Base-by-base conservation (phyloP, 2,113 vertebrate genomes). In the Myanophis thanlyinensis region DNA sequence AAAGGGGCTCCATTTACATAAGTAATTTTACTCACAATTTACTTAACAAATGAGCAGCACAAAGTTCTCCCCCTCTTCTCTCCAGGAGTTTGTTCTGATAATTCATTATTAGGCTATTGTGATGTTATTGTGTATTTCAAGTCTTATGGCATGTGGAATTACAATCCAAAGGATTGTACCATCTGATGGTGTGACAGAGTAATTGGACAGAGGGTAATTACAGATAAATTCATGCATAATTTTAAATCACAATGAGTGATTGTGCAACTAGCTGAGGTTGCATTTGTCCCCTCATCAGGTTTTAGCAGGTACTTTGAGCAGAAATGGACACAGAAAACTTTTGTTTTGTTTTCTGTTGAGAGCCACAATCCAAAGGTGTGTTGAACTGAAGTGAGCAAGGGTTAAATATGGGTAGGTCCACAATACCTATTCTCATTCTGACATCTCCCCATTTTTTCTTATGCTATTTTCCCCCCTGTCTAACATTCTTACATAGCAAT, bases 11-110 rank as follows among this genome's bases (percentile, higher is more conserved):
- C 40, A 87, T 44, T 93, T 91, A 67, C 5, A 87, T 15, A 89
- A 89, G 52, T 91, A 94, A 93, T 27, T 7, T 94, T 95, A 93
- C 89, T 92, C 94, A 87, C 20, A 92, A n/a, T 90, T 95, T 90
- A 46, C 92, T 90, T 89, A 59, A 11, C 48, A 95, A 95, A 91
- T 89, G 93, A 11, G 47, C 3, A 85, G 67, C 46, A 86, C 90
- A 94, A 1, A 92, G 13, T 52, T 49, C 23, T 25, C 10, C 89
- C 46, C 25, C 1, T 85, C 46, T 46, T 87, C 53, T 92, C 85
- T 35, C 59, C 89, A 92, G 1, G 35, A 89, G 1, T 92, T 95
- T 92, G 27, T 25, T 93, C 27, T 30, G 3, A 40, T 91, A 0
- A 93, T 96, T 95, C 88, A 87, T 94, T 93, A 80, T 48, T 23